Evolutionary conservation across 2,113 vertebrate genomes (phyloP).

Genomic region (Tyrannus savana): DNA sequence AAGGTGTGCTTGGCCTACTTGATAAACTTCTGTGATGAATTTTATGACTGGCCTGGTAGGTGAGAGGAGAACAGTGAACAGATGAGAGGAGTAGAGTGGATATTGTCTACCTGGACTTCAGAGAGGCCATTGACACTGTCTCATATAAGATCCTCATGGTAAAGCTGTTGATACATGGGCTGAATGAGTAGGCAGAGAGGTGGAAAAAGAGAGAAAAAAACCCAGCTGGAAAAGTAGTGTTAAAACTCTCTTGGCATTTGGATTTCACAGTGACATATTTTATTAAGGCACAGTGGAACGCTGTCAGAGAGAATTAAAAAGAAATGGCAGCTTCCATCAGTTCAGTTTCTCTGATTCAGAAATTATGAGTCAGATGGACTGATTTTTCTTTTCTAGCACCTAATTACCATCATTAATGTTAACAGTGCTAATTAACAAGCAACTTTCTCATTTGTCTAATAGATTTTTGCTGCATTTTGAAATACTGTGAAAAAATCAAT

Average conservation of each 20-base stretch:
- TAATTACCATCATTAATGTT: background rate
- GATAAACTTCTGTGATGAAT: background rate
- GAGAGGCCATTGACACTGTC: background rate
- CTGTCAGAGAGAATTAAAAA: constrained; percentile 8
- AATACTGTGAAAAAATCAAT: background rate
- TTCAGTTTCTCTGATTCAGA: background rate
- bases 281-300: background rate
- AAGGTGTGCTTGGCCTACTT: fast-evolving
- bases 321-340: background rate
- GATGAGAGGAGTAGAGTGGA: too few species aligned
- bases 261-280: background rate
- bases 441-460: background rate
- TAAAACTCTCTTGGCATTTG: background rate
- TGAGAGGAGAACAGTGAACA: background rate
- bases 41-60: background rate
- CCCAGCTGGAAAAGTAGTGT: background rate
- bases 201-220: background rate
- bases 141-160: background rate
- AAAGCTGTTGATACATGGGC: background rate
- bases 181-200: background rate
- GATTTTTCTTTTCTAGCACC: background rate
- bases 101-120: background rate
- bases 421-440: background rate
- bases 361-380: background rate
- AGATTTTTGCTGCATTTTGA: background rate